Percentiles rank a stretch among this genome's conserved stretches.
Conservation (phyloP, 2,888 invertebrate genomes). For the Lepidochitona cinerea region DNA sequence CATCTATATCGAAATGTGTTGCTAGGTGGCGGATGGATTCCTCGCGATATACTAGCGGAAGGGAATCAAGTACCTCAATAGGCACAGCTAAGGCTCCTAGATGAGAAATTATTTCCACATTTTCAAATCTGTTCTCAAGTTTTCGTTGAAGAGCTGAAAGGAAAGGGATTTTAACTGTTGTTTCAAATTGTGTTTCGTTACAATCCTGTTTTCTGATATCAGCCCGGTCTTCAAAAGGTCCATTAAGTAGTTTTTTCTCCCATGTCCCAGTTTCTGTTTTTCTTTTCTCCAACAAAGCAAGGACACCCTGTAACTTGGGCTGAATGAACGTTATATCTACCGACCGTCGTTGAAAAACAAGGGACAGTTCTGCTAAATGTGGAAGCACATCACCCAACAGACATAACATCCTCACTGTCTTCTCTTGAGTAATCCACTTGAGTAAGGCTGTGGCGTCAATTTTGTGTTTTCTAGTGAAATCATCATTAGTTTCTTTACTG, state of each 20-base stretch:
- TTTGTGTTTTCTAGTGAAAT: neutral
- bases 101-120: no score
- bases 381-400: slow-evolving; percentile 31
- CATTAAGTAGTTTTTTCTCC: neutral
- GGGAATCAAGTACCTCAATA: no score
- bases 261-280: neutral
- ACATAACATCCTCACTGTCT: slow-evolving; percentile 16
- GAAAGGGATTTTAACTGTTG: no score
- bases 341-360: slow-evolving; percentile 21
- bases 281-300: neutral
- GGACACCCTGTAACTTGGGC: neutral
- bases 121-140: no score
- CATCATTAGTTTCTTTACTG: neutral
- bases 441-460: slow-evolving; percentile 28
- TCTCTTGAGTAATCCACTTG: slow-evolving; percentile 26
- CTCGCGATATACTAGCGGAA: no score
- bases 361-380: slow-evolving; percentile 18
- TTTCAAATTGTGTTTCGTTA: no score
- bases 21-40: no score
- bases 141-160: no score
- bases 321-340: slow-evolving; percentile 8
- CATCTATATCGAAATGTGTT: no score
- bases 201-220: no score
- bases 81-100: no score
- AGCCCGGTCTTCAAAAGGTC: no score